Evolutionary conservation across 1,140 invertebrate genomes (phyloP), one percentile per base, ranked within the genome.

Genomic region (Calephelis virginiensis): DNA sequence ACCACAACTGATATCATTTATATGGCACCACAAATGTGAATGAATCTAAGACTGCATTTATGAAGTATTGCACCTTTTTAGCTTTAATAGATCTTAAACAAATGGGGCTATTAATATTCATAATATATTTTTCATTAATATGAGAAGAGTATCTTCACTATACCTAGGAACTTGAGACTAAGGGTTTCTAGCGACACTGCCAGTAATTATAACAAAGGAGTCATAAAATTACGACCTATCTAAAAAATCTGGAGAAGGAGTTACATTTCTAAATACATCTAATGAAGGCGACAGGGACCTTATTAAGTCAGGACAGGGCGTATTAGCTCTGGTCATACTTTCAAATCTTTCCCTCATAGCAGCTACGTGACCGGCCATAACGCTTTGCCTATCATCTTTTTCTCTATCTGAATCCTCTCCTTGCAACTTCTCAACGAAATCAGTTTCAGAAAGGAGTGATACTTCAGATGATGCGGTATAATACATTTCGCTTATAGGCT

Each of bases 261-360:
- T 83, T 8, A 82, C 61, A 46, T 80, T 83, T 49, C 83, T 74
- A 49, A 80, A 82, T 12, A 85, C 67, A 65, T 88, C 85, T 11
- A 82, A 69, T n/a, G 83, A 82, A 9, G 87, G 88, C 46, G 86
- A 85, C 46, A 67, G 50, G 0, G 84, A 82, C 8, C 86, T 69
- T 63, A 72, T 69, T 10, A 83, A 64, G 66, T 89, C 88, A 0
- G 88, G 84, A 37, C 86, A 87, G n/a, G 88, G 88, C 63, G 86
- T 88, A 72, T 83, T 87, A 11, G 85, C 76, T 11, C 88, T 77
- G 17, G 90, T 92, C 83, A 92, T 89, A 46, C 85, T 91, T 71
- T 92, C 91, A 72, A 91, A 92, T 10, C 85, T 75, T 53, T 91
- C 90, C 13, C 90, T 68, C 91, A 92, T 91, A 10, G 91, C 91